Evolutionary conservation across 2,113 vertebrate species (phyloP), one percentile per base, ranked within the genome.

Genomic region (Prochilodus magdalenae): DNA sequence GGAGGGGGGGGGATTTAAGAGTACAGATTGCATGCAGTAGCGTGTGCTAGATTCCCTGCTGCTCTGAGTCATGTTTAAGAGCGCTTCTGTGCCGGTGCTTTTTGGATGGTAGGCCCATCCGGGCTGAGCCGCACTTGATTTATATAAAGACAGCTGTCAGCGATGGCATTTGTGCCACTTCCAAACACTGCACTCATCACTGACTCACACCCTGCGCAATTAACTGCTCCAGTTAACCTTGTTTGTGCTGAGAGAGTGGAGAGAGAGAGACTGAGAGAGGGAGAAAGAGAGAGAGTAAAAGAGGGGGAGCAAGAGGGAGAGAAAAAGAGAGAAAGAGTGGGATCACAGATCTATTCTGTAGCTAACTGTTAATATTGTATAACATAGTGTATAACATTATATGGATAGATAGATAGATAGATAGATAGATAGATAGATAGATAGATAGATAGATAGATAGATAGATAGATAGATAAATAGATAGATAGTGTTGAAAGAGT

Each of bases 141-240:
- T 87, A 77, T 84, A 82, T 83, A 82, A 89, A 86, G 84, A 86
- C 85, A 84, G 82, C 86, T 88, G 86, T 88, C 84, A 80, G 77
- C 83, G 33, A 81, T 57, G 83, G 71, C 74, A 65, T 74, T 24
- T 47, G 73, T 73, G 84, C 72, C 76, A 75, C 79, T 75, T 82
- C 70, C 29, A 67, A 80, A 87, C 78, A 81, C 60, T 47, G 66
- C 66, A 67, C 73, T 84, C 76, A 84, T 84, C 80, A 33, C 79
- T 81, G 80, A 86, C 80, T 85, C 82, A 86, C 82, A 86, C 72
- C 83, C 82, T 57, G 44, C 30, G 67, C 77, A 87, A 84, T 84
- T 80, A 87, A 81, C 77, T 65, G 79, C 63, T 62, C 79, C 82
- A 70, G 76, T 88, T 86, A 81, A 75, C 75, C 75, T 75, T 79